Conservation (phyloP, 2,888 invertebrate species). For the Julus scanicus region DNA sequence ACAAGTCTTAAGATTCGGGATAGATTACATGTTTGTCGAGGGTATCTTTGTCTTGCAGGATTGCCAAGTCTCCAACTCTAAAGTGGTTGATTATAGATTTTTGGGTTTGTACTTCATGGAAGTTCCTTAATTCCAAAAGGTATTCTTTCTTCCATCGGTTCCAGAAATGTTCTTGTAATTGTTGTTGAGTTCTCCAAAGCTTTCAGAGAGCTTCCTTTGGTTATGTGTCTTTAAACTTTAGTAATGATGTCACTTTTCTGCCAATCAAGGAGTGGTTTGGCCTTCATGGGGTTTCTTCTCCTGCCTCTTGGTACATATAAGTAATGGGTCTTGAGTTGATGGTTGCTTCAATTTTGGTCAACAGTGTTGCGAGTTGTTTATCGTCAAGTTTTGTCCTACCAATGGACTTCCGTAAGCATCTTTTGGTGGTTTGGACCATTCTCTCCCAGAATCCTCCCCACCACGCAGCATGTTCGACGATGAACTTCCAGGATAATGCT, state of each 20-base stretch:
- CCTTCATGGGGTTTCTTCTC: neutral
- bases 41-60: too few species aligned
- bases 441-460: constrained; percentile 52
- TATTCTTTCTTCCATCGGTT: too few species aligned
- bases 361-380: constrained; percentile 41
- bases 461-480: constrained; percentile 19
- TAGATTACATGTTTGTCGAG: too few species aligned
- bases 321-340: neutral
- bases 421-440: constrained; percentile 8
- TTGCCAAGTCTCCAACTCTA: too few species aligned
- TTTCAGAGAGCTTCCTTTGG: too few species aligned
- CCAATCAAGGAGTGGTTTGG: neutral
- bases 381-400: constrained; percentile 18
- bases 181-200: too few species aligned
- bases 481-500: constrained; percentile 1
- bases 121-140: too few species aligned
- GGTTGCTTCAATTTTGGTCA: constrained; percentile 48
- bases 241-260: neutral
- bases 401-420: constrained; percentile 51
- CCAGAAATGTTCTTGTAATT: too few species aligned
- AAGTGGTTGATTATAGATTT: too few species aligned
- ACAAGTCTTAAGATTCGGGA: too few species aligned
- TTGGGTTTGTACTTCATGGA: too few species aligned
- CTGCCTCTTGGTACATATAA: neutral
- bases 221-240: too few species aligned